Evolutionary conservation across 2,888 invertebrate species (phyloP).

Genomic region (Capitulum mitella): DNA sequence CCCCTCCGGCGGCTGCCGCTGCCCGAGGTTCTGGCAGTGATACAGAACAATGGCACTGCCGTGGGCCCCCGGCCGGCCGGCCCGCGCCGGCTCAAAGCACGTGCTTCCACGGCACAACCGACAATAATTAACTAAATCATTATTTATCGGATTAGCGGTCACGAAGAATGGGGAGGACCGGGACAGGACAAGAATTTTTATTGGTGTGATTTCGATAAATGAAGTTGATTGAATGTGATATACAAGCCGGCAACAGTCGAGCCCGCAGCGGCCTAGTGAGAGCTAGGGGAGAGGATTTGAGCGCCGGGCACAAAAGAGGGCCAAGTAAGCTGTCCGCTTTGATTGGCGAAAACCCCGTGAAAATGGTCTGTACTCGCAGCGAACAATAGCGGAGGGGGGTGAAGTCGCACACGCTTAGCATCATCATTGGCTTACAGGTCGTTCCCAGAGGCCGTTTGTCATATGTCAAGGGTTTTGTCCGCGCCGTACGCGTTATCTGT

Average conservation of each 20-base stretch:
- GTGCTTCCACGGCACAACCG: not conserved
- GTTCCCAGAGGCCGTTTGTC: no score
- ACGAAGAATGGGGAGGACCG: not conserved
- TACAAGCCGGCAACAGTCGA: not conserved
- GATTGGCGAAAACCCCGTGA: not conserved
- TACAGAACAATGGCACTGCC: not conserved
- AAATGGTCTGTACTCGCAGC: not conserved
- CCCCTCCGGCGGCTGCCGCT: no score
- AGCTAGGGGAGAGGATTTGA: not conserved
- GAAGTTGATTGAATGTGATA: constrained; percentile 21
- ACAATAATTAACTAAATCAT: constrained; percentile 5
- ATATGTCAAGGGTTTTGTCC: no score
- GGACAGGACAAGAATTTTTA: not conserved
- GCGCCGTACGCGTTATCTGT: no score
- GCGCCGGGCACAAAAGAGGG: not conserved
- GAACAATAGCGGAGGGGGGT: no score
- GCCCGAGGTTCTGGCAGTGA: no score
- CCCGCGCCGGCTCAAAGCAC: not conserved
- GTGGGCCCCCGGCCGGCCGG: not conserved
- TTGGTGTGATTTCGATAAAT: not conserved
- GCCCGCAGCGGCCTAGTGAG: not conserved
- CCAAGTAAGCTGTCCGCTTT: not conserved
- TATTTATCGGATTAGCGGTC: constrained; percentile 15
- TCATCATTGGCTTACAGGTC: no score
- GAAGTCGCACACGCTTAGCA: no score